A percentile compares a stretch with the other conserved stretches of the same genome.
These are phyloP conservation scores for Capromys pilorides DNA, from an alignment of 2,797 vertebrate genomes.

Conservation along the genomic window DNA sequence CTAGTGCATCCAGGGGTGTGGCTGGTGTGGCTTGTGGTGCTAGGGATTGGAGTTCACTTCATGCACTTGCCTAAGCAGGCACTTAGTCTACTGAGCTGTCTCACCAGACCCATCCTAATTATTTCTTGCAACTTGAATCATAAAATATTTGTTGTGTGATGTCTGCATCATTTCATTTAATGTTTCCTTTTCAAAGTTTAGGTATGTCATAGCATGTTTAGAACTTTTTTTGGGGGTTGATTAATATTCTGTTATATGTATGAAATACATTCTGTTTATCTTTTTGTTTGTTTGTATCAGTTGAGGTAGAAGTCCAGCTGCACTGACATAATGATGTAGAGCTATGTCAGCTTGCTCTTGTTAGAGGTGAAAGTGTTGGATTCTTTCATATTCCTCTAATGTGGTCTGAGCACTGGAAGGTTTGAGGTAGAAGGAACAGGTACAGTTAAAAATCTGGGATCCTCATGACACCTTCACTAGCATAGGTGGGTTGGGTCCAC, in stretches of 20 bases:
- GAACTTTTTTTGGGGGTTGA: neutral
- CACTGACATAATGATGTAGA: too few relatives aligned
- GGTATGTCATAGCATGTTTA: neutral
- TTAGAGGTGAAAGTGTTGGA: neutral
- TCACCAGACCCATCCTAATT: too few relatives aligned
- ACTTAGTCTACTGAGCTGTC: too few relatives aligned
- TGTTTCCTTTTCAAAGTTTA: neutral
- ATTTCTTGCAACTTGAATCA: neutral
- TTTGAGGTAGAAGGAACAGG: too few relatives aligned
- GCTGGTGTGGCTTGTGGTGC: too few relatives aligned
- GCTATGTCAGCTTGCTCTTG: neutral
- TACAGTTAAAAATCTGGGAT: neutral
- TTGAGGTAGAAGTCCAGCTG: neutral
- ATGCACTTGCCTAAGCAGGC: too few relatives aligned
- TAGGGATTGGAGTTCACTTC: too few relatives aligned
- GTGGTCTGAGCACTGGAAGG: neutral
- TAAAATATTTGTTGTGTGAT: neutral
- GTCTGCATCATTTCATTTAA: neutral
- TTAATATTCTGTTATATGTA: neutral
- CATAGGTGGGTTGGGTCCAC: neutral
- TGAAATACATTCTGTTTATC: neutral
- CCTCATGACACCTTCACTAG: neutral
- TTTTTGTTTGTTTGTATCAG: too few relatives aligned
- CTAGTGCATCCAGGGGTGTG: too few relatives aligned
- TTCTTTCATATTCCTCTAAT: neutral